Evolutionary conservation across 2,797 vertebrate genomes (phyloP), one percentile per base, ranked within the genome.

Genomic region (Enteromius unitaeniatus): DNA sequence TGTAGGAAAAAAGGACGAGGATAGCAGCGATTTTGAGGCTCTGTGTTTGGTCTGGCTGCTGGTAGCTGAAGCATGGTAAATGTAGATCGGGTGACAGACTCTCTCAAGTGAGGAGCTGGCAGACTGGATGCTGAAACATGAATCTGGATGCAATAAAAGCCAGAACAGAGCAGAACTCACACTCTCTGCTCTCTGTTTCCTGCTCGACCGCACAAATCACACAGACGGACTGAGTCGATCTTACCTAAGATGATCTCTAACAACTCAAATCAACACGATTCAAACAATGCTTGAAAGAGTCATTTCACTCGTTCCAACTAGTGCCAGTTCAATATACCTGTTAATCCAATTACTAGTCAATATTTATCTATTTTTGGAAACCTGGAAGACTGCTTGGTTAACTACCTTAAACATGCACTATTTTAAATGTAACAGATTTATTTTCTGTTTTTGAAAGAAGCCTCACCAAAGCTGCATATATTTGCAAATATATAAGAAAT

Each of bases 91-190:
- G 91, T 94, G 92, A 93, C 92, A 7, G 88, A 87, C 88, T 88
- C 93, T 93, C 94, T 94, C 91, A 93, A 93, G 92, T 92, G 88
- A 64, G 88, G 89, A 89, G 92, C 90, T 87, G 90, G 83, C 53
- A 75, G 89, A 87, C 85, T 15, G 23, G 78, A 91, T 86, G 80
- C 86, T 85, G 93, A 93, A 93, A 94, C 90, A 93, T 93, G 93
- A 95, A 94, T 94, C 94, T 91, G 90, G 81, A 91, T 88, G 92
- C 92, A 94, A 94, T 93, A 93, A 92, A 93, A 91, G 92, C 23
- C 45, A 69, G 13, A 64, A 81, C 51, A 85, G 69, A 64, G 67
- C 67, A 81, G 67, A 60, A 55, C 67, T 81, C 67, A 60, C 81
- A 76, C 72, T 55, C 60, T 76, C 60, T 31, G 72, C 60, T 76